Evolutionary conservation across 1,140 invertebrate genomes (phyloP), one percentile per base, ranked within the genome.

Genomic region (Solen grandis): DNA sequence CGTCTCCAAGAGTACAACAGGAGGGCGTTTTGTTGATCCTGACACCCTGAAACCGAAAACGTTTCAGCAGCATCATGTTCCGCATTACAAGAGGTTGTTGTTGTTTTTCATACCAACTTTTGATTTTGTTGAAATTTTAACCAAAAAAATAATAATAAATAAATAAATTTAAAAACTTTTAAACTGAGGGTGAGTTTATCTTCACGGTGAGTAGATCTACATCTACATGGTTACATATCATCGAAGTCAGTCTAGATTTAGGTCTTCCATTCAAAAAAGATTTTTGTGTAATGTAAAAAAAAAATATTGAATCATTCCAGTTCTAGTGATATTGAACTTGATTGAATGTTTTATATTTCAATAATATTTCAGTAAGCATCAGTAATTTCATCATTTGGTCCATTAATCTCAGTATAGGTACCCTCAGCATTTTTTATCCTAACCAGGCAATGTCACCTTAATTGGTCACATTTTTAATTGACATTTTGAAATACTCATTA

Each of bases 1-100:
- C 1, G 78, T 88, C 29, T 81, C 85, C 25, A 80, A 81, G 68
- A 86, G 84, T 22, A 82, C 70, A 55, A 78, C 84, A 25, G 82
- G 82, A 33, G 89, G 89, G 2, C 63, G 84, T 27, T 65, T 63
- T 36, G 66, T 88, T 16, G 83, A 90, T 46, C 82, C 84, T n/a
- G 69, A 35, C 22, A 90, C 88, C 38, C 73, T 83, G 57, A 38
- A 69, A 29, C 79, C 82, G 55, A 59, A 50, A 70, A 50, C 59
- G 19, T 70, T 60, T n/a, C 33, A 50, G 3, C 76, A 84, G 25
- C 52, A 50, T 22, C 82, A 68, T 60, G 70, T 87, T 5, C 80
- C 85, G 19, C 65, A 81, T 46, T 85, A 85, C 55, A 82, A 81
- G 69, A 76, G 82, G 85, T 86, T 5, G 8, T 3, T 22, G 5